Evolutionary conservation across 2,888 invertebrate genomes (phyloP), one percentile per base, ranked within the genome.

Genomic region (Hartigia nigra): DNA sequence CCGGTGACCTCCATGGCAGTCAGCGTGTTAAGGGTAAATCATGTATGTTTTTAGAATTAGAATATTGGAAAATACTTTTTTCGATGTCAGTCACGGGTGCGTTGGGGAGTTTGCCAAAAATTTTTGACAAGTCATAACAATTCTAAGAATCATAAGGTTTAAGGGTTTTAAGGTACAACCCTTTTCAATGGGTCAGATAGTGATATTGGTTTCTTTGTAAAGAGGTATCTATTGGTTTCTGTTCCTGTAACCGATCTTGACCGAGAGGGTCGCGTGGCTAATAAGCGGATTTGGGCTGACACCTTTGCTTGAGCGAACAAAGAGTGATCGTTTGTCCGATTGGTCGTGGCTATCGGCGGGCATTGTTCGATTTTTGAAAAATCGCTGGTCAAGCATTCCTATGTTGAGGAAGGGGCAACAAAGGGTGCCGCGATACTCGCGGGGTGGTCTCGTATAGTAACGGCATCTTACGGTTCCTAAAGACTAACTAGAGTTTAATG

Each of bases 241-340:
- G 55, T 55, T 55, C 9, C 23, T 55, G 55, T 55, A 23, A 55
- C 55, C 23, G 55, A 55, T 55, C 55, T 23, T 23, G 55, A 2
- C 55, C 0, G 55, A 72, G 75, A 81, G 82, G 80, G 84, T 86
- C 85, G 86, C 86, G 86, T 86, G 85, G 81, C 86, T 86, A 86
- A 85, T 84, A 84, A 82, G 84, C 82, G 82, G 81, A 37, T 75
- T 70, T 78, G 36, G 76, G 74, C 78, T 72, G 76, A 79, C 78
- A 79, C 78, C 78, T 75, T 70, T 31, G 31, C 14, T 31, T 31
- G 76, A 78, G 82, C 82, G 83, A 87, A 88, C 85, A 87, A 84
- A 82, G 85, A 80, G 82, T 76, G 82, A 86, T 89, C 89, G 87
- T 89, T 90, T 87, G 89, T 88, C 83, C 87, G 85, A 90, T 90